Conservation (phyloP, 2,888 invertebrate species). For the Eupeodes latifasciatus region DNA sequence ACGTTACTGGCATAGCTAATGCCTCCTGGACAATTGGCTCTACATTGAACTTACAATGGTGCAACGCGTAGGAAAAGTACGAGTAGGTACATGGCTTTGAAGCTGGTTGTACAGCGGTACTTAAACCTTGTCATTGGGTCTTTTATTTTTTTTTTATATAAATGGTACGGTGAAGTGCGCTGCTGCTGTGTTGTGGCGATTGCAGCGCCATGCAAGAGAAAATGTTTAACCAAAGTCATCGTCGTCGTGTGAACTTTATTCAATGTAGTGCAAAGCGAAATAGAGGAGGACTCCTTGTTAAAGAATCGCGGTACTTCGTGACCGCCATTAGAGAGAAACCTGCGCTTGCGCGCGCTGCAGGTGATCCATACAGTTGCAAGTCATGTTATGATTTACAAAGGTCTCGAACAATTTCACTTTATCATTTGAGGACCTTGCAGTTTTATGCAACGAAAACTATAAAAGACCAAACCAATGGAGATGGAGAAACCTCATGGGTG, state of each 20-base stretch:
- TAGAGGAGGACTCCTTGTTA: conserved; percentile 47
- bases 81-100: conserved; percentile 1
- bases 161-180: conserved; percentile 29
- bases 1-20: conserved; percentile 71
- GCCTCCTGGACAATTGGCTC: conserved; percentile 70
- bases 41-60: conserved; percentile 67
- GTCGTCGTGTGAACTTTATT: conserved; percentile 71
- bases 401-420: conserved; percentile 73
- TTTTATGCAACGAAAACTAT: conserved; percentile 34
- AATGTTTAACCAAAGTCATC: conserved; percentile 51
- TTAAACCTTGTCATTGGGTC: conserved; percentile 69
- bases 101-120: conserved; percentile 67
- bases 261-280: conserved; percentile 31
- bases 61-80: conserved; percentile 39
- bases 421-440: conserved; percentile 46
- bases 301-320: conserved; percentile 64
- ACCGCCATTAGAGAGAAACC: conserved; percentile 61
- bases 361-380: conserved; percentile 72
- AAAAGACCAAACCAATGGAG: too few relatives aligned
- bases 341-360: conserved; percentile 66
- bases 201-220: conserved; percentile 56
- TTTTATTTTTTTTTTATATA: conserved; percentile 27
- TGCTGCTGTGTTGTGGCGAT: conserved; percentile 17
- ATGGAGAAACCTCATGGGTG: conserved; percentile 63
- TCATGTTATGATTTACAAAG: conserved; percentile 74